phyloP scores from a whole-genome alignment of 2,888 invertebrate species.

The Patella depressa region DNA sequence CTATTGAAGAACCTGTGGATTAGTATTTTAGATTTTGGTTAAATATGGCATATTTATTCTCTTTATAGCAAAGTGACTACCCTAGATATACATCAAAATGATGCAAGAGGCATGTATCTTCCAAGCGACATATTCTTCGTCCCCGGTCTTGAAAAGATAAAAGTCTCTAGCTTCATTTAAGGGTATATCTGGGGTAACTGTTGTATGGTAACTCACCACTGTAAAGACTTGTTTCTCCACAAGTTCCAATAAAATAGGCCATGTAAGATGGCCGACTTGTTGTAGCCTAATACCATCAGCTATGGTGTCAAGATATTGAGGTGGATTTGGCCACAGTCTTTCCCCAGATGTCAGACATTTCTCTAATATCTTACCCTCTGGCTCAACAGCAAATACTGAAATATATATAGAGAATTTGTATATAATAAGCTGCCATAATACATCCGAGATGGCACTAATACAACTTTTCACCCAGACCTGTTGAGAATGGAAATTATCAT shows the following conservation, averaged over 20 bases:
- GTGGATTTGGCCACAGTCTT: conserved; percentile 70
- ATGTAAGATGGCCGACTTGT: conserved; percentile 71
- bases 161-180: neutral
- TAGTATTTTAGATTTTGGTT: no score
- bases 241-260: conserved; percentile 70
- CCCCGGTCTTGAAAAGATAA: no score
- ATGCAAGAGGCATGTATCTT: no score
- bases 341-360: conserved; percentile 60
- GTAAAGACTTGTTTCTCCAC: conserved; percentile 71
- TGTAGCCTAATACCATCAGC: conserved; percentile 73
- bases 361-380: conserved; percentile 69
- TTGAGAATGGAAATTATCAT: no score
- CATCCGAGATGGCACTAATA: no score
- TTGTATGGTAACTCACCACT: conserved; percentile 50
- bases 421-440: neutral
- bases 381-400: conserved; percentile 71
- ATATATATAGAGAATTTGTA: conserved; percentile 17
- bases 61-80: no score
- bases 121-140: no score
- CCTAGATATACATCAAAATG: no score
- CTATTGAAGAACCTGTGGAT: no score
- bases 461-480: no score
- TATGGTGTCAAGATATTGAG: conserved; percentile 69
- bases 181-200: neutral
- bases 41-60: no score